Base-by-base conservation (phyloP, 2,797 vertebrate species). In the Remorina albescens region DNA sequence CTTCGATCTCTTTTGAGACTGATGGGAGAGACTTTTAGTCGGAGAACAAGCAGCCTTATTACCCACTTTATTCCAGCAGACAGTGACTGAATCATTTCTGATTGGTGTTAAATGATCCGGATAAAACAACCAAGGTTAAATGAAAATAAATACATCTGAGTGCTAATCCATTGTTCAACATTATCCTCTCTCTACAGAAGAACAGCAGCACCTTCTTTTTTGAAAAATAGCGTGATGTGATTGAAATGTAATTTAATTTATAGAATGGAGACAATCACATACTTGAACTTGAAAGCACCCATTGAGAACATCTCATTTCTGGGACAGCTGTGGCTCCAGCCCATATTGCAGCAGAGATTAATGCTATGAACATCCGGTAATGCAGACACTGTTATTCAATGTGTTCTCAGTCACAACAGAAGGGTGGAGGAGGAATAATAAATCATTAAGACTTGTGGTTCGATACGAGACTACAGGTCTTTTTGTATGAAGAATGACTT, bases 361-460 rank as follows among this genome's bases (percentile, higher is more conserved):
- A 89, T 86, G 81, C 47, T 72, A 47, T 57, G 73, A 84, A 84
- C 60, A 65, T 75, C 59, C 44, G 47, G 39, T 73, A 73, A 80
- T 76, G 78, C 50, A 44, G 67, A 61, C 26, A 12, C 4, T 63
- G 57, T 62, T 74, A 65, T 86, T 85, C 64, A 80, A 84, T 76
- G 77, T 88, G 79, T 83, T 83, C 62, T 75, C 71, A 80, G 74
- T 86, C 80, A 86, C 62, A 61, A 53, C 63, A 50, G 62, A 64
- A n/a, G 50, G 63, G 59, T 82, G 78, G 53, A 39, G 42, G 73
- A 64, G 37, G 68, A 77, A 83, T 76, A 80, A 85, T 90, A 70
- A 62, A 87, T 89, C 63, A 86, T 81, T 81, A 82, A 75, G 63
- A 71, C 58, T 39, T 4, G 55, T 13, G 58, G 73, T 77, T 91